These are phyloP conservation scores for Cromileptes altivelis DNA, from an alignment of 2,113 vertebrate species.

Conservation along the genomic window DNA sequence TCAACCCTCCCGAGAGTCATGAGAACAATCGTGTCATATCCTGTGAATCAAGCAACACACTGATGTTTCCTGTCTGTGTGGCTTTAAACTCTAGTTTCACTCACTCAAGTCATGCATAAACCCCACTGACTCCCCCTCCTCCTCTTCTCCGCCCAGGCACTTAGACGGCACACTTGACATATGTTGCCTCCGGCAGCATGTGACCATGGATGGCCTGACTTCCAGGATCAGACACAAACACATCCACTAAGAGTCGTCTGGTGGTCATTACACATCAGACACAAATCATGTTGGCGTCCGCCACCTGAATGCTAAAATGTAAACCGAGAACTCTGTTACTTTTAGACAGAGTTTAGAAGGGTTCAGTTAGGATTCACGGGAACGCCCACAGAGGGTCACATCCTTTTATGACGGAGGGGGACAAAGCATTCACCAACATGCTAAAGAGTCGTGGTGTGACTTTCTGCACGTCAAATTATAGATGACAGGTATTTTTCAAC, in stretches of 20 bases:
- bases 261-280: not conserved
- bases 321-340: too few relatives aligned
- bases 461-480: too few relatives aligned
- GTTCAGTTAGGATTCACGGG: too few relatives aligned
- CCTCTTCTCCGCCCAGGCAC: not conserved
- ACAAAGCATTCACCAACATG: too few relatives aligned
- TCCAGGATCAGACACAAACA: not conserved
- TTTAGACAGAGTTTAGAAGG: too few relatives aligned
- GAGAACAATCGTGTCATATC: not conserved
- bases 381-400: too few relatives aligned
- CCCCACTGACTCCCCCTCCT: too few relatives aligned
- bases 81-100: not conserved
- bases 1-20: not conserved
- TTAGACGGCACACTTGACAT: not conserved
- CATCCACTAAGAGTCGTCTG: not conserved
- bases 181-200: not conserved
- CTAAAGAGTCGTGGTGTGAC: too few relatives aligned
- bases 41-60: not conserved
- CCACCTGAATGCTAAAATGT: too few relatives aligned
- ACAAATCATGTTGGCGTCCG: too few relatives aligned
- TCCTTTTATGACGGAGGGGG: too few relatives aligned
- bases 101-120: not conserved
- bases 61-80: not conserved
- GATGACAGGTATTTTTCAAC: too few relatives aligned
- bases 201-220: not conserved